Conservation (phyloP, 2,888 invertebrate species). For the Torymus texanus region DNA sequence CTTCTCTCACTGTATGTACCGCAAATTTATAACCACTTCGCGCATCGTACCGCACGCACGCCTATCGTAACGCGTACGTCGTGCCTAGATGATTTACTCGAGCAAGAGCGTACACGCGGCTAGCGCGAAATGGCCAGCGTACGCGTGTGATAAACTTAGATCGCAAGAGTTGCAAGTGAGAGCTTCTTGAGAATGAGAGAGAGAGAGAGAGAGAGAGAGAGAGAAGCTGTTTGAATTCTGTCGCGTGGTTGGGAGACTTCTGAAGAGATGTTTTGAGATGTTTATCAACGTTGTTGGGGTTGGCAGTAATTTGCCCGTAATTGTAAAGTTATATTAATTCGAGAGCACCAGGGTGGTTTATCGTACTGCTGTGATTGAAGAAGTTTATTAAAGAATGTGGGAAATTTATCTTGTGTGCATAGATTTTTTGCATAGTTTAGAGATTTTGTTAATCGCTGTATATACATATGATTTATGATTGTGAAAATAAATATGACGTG, state of each 20-base stretch:
- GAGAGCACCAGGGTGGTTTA: no score
- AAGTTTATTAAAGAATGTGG: no score
- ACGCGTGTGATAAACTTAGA: slow-evolving; percentile 38
- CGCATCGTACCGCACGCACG: slow-evolving; percentile 18
- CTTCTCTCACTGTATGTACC: slow-evolving; percentile 42
- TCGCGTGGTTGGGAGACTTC: no score
- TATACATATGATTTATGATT: no score
- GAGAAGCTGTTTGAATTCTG: no score
- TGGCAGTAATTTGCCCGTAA: slow-evolving; percentile 8
- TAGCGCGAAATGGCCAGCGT: neutral
- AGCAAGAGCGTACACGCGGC: slow-evolving; percentile 10
- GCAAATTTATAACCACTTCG: slow-evolving; percentile 65
- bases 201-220: no score
- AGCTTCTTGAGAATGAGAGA: no score
- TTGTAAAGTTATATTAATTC: slow-evolving; percentile 2
- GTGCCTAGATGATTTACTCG: slow-evolving; percentile 61
- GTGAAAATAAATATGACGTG: no score
- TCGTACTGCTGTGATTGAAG: no score
- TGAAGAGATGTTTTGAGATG: slow-evolving; percentile 5
- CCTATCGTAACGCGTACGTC: slow-evolving; percentile 32
- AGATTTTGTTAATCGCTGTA: no score
- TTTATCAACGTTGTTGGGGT: slow-evolving; percentile 35
- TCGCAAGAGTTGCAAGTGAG: neutral
- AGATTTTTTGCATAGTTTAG: no score
- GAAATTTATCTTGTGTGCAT: no score